Conservation (phyloP, 2,888 invertebrate genomes). For the Stenurella melanura region DNA sequence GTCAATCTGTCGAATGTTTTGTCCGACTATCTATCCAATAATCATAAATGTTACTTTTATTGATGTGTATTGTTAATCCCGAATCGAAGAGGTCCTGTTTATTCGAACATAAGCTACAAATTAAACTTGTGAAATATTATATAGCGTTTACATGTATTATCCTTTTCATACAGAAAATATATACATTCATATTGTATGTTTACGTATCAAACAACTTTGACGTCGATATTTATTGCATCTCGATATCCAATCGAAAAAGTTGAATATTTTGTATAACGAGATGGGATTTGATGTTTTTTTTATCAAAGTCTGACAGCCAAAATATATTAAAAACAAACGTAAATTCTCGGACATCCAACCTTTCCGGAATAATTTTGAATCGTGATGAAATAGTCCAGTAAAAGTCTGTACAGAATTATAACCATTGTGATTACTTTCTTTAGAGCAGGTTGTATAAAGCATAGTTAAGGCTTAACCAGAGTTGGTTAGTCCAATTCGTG, state of each 20-base stretch:
- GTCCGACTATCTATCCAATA: neutral
- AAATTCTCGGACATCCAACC: slow-evolving; percentile 22
- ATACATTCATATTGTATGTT: slow-evolving; percentile 28
- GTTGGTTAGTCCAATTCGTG: too few species aligned
- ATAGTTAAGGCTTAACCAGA: too few species aligned
- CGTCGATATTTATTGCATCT: slow-evolving; percentile 44
- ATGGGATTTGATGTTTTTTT: slow-evolving; percentile 23
- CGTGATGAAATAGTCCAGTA: slow-evolving; percentile 22
- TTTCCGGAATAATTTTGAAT: slow-evolving; percentile 23
- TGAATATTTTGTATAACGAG: slow-evolving; percentile 42
- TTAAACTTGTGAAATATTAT: neutral
- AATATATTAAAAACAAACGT: slow-evolving; percentile 21
- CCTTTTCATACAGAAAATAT: slow-evolving; percentile 9
- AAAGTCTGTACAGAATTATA: neutral
- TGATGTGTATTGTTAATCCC: neutral
- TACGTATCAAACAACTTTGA: slow-evolving; percentile 48
- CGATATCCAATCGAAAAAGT: slow-evolving; percentile 48
- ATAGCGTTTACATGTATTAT: neutral
- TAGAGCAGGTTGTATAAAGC: too few species aligned
- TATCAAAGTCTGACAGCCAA: slow-evolving; percentile 3
- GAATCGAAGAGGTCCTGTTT: neutral
- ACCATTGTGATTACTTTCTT: too few species aligned
- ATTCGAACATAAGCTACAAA: neutral
- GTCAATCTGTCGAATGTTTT: neutral
- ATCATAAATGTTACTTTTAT: neutral